Percentiles rank a stretch among this genome's conserved stretches.
phyloP scores from a whole-genome alignment of 2,797 vertebrate species.

The Austrolebias charrua region DNA sequence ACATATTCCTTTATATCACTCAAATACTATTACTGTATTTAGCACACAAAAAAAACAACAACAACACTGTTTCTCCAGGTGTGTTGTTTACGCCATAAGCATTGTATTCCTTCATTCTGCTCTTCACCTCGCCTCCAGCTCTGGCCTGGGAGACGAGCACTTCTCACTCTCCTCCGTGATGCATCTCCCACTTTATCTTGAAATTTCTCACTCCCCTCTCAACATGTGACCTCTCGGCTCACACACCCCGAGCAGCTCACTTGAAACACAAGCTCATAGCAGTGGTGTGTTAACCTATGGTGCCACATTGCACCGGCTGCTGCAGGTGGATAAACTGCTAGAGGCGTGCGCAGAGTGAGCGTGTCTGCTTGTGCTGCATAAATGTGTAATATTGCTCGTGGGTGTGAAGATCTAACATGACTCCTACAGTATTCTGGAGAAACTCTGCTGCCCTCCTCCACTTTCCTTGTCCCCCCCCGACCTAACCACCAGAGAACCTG shows the following conservation, averaged over 20 bases:
- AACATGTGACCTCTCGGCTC: conserved; percentile 51
- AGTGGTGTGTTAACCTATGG: conserved; percentile 62
- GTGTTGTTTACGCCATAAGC: conserved; percentile 45
- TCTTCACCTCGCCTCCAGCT: conserved; percentile 48
- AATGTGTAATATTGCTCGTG: conserved; percentile 40
- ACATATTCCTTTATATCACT: conserved; percentile 4
- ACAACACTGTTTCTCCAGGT: conserved; percentile 21
- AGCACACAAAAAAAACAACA: too few relatives aligned
- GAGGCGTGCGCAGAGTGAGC: conserved; percentile 25
- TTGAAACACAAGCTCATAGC: conserved; percentile 75
- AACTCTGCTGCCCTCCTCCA: conserved; percentile 18
- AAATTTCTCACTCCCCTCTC: conserved; percentile 51
- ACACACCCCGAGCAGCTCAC: conserved; percentile 53
- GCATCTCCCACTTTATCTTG: conserved; percentile 44
- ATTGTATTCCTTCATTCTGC: conserved; percentile 44
- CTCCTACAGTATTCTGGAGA: conserved; percentile 44
- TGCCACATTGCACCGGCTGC: conserved; percentile 62
- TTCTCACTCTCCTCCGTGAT: conserved; percentile 34
- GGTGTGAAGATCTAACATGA: conserved; percentile 52
- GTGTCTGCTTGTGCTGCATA: conserved; percentile 34
- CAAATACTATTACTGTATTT: conserved; percentile 22
- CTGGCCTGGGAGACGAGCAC: conserved; percentile 55
- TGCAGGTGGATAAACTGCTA: conserved; percentile 62
- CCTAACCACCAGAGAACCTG: conserved; percentile 53
- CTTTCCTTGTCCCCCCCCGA: conserved; percentile 30